Conservation (phyloP, 2,888 invertebrate genomes). For the Steinernema scapterisci region DNA sequence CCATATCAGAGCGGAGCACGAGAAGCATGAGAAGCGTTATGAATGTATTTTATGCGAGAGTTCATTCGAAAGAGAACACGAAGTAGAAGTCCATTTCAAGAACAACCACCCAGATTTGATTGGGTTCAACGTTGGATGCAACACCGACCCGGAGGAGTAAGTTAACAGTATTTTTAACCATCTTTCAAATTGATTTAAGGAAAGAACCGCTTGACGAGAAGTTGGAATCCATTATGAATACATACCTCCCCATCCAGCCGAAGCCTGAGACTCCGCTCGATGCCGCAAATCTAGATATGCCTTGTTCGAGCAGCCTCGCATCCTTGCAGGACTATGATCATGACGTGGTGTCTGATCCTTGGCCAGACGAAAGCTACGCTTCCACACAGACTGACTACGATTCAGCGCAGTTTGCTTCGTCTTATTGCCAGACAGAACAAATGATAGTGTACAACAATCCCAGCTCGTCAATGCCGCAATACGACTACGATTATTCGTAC, state of each 20-base stretch:
- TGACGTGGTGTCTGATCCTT: not conserved
- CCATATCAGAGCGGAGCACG: constrained; percentile 1
- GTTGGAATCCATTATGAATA: not conserved
- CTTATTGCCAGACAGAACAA: not conserved
- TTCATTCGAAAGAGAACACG: not conserved
- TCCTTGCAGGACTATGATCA: not conserved
- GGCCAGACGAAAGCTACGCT: constrained; percentile 4
- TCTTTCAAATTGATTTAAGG: not conserved
- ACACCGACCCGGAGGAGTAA: not conserved
- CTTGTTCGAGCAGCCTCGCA: too few species aligned
- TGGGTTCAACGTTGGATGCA: not conserved
- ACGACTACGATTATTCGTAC: not conserved
- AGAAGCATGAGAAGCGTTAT: not conserved
- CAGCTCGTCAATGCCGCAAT: not conserved
- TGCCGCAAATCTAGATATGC: too few species aligned
- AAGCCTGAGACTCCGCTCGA: not conserved
- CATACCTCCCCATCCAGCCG: constrained; percentile 8
- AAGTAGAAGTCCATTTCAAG: not conserved
- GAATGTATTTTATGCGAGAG: not conserved
- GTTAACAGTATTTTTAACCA: not conserved
- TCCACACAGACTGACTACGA: constrained; percentile 9
- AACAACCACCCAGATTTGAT: not conserved
- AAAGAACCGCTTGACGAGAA: not conserved
- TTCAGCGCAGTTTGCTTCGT: not conserved
- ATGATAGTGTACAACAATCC: not conserved